Base-by-base conservation (phyloP, 2,888 invertebrate species). In the Eupeodes latifasciatus region DNA sequence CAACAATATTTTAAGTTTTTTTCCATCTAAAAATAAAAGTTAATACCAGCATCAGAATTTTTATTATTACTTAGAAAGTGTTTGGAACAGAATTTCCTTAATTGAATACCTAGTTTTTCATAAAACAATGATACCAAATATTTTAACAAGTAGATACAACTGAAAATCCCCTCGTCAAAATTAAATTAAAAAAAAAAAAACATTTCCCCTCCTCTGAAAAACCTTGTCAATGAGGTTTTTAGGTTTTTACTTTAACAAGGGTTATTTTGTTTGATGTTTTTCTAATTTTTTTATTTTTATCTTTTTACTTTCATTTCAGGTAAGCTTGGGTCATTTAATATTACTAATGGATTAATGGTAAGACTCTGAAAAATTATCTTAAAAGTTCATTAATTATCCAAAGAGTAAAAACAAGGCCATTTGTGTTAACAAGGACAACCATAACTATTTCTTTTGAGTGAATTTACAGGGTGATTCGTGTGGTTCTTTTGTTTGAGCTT, bases 241-340 rank as follows among this genome's bases (percentile, higher is more conserved):
- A 7, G 40, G 5, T 34, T 57, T 47, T 47, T 12, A 12, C 10
- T 47, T 34, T 59, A 34, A 59, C 59, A 59, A 34, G 51, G 12
- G 1, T 14, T 12, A 11, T 6, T 14, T 3, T 61, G 36, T 4
- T 40, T 40, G 40, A 40, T 7, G 40, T 40, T 40, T 40, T 40
- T 40, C 40, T 40, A 40, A 7, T 40, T 40, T 40, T 40, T 61
- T 36, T 61, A n/a, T 61, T 11, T 44, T 72, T 34, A 47, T 11
- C 14, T 40, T 12, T 53, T 59, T 64, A 36, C n/a, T 44, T 71
- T 40, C 4, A 4, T 75, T 62, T 55, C 62, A 62, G 81, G 76
- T 81, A 69, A 69, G 76, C 72, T 59, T 71, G 59, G 57, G 82
- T 44, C 66, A 27, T 74, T 55, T 80, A 14, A 36, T 19, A 74